Evolutionary conservation across 2,113 vertebrate genomes (phyloP).

Genomic region (Ailuropoda melanoleuca): DNA sequence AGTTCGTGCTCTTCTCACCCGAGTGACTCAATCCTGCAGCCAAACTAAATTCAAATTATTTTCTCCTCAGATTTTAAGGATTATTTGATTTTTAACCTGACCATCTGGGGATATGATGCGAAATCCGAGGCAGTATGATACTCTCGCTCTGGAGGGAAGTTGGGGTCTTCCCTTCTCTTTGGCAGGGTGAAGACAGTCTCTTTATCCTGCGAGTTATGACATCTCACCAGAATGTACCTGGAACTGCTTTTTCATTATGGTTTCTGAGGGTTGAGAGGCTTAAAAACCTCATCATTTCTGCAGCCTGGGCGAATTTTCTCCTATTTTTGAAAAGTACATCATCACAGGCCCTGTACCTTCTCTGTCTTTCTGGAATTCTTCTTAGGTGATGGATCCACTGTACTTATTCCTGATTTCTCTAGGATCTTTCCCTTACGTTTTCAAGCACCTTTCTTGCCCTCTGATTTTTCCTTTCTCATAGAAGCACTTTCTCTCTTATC

Average conservation of each 20-base stretch:
- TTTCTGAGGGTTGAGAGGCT: rapidly evolving
- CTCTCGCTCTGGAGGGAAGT: background rate
- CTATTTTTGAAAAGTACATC: background rate
- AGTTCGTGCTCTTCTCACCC: background rate
- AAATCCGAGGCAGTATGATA: background rate
- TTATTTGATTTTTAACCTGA: background rate
- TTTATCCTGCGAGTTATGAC: background rate
- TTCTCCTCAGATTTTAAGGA: background rate
- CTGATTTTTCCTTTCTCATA: background rate
- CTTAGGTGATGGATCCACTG: background rate
- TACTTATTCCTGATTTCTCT: background rate
- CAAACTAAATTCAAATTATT: background rate
- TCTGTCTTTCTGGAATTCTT: background rate
- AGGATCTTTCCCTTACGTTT: background rate
- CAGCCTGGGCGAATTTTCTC: background rate
- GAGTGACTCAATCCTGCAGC: background rate
- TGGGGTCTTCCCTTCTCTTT: background rate
- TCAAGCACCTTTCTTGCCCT: background rate
- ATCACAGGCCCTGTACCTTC: background rate
- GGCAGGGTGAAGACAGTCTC: background rate
- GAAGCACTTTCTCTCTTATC: background rate
- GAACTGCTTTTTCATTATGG: background rate
- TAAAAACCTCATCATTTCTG: background rate
- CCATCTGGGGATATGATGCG: background rate
- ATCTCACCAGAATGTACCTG: background rate